Evolutionary conservation across 2,888 invertebrate genomes (phyloP), one percentile per base, ranked within the genome.

Genomic region (Mythimna impura): DNA sequence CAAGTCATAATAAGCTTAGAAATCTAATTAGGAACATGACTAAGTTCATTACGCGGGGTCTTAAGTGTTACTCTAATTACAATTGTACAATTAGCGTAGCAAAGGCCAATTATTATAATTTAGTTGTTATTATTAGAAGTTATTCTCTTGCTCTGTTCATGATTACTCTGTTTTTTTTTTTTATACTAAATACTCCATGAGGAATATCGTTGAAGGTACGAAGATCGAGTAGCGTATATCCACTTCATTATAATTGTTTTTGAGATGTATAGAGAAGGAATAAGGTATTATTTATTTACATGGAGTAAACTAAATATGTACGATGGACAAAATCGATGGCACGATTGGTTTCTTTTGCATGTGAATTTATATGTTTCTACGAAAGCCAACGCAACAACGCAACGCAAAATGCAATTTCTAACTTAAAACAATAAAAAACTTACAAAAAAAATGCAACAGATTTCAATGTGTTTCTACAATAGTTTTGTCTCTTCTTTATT

Each of bases 1-100:
- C 54, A 54, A 65, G 10, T 81, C 70, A 83, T 80, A 83, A 83
- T 83, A 71, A 55, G 30, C 65, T 81, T 79, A 75, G 58, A 61
- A 83, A 67, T 14, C 30, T 62, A 80, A 80, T 83, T 83, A 75
- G 67, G 20, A 71, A 83, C 74, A 55, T 70, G 69, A 65, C 40
- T 80, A 67, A 65, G 64, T 67, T 74, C 30, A 71, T 62, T 74
- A 83, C 61, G 80, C 58, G 40, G 10, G 57, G 65, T 50, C 65
- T 75, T 82, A 68, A 80, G 64, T 62, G 66, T 43, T 70, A 14
- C 34, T 12, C 55, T 67, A 80, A 83, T 82, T 66, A 55, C 62
- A 78, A 72, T 57, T 36, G 57, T 57, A 55, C 17, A 83, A 67
- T 62, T 78, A 82, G 25, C 22, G 34, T 47, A 17, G 40, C 40